Evolutionary conservation across 2,113 vertebrate genomes (phyloP).

Genomic region (Ornithorhynchus anatinus): DNA sequence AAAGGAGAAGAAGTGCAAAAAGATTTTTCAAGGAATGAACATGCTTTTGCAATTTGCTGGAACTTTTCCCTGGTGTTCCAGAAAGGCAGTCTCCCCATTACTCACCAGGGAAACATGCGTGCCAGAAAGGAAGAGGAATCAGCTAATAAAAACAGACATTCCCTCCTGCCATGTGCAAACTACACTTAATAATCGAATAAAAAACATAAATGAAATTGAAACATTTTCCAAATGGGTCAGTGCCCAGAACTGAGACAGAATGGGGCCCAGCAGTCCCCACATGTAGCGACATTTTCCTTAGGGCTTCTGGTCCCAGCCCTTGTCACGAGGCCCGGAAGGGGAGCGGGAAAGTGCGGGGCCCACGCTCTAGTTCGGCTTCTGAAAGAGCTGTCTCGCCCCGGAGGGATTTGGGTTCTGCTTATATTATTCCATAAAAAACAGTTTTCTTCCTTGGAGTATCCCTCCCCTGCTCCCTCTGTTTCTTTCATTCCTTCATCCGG

Average conservation of each 20-base stretch:
- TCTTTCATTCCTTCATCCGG: no score
- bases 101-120: constrained; percentile 72
- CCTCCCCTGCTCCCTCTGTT: no score
- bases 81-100: constrained; percentile 78
- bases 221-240: constrained; percentile 63
- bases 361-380: no score
- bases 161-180: constrained; percentile 68
- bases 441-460: no score
- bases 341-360: no score
- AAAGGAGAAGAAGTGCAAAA: constrained; percentile 72
- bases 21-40: constrained; percentile 75
- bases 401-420: no score
- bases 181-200: constrained; percentile 71
- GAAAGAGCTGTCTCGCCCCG: no score
- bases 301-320: constrained; percentile 35
- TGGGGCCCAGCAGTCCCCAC: constrained; percentile 32
- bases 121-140: constrained; percentile 70
- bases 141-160: constrained; percentile 74
- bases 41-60: constrained; percentile 82
- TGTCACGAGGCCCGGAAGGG: no score
- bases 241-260: constrained; percentile 50
- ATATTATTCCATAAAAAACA: no score
- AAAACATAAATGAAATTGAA: constrained; percentile 73
- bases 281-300: constrained; percentile 52
- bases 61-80: constrained; percentile 73